Percentiles rank a stretch among this genome's conserved stretches.
Conservation (phyloP, 2,113 vertebrate genomes). For the Gallinago media region DNA sequence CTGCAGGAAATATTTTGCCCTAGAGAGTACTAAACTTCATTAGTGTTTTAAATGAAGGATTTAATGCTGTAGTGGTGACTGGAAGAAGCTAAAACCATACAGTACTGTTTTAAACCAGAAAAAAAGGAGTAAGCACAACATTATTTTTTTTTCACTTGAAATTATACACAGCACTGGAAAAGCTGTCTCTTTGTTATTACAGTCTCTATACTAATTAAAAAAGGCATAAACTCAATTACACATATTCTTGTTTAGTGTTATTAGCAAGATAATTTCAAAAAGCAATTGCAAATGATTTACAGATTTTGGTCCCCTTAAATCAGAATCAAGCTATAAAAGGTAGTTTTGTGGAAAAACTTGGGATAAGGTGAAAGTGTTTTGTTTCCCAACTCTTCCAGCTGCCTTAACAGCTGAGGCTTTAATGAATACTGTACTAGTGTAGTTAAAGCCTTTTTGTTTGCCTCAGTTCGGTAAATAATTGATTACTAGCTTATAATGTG, state of each 20-base stretch:
- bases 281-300: background rate
- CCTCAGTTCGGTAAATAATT: constrained; percentile 1
- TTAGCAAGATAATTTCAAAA: background rate
- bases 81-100: background rate
- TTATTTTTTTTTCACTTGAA: background rate
- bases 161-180: background rate
- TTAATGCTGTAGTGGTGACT: background rate
- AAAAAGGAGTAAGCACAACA: background rate
- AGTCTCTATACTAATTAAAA: background rate
- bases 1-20: background rate
- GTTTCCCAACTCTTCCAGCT: background rate
- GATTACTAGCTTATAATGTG: constrained; percentile 11
- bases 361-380: background rate
- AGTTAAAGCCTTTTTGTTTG: constrained; percentile 10
- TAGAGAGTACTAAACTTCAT: background rate
- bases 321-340: background rate
- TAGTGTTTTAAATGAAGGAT: background rate
- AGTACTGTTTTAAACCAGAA: background rate
- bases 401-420: background rate
- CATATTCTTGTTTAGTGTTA: background rate
- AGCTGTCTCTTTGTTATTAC: background rate
- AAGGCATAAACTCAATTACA: background rate
- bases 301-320: background rate
- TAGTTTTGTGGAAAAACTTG: background rate
- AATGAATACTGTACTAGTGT: background rate